Base-by-base conservation (phyloP, 1,140 invertebrate species). In the Plodia interpunctella region DNA sequence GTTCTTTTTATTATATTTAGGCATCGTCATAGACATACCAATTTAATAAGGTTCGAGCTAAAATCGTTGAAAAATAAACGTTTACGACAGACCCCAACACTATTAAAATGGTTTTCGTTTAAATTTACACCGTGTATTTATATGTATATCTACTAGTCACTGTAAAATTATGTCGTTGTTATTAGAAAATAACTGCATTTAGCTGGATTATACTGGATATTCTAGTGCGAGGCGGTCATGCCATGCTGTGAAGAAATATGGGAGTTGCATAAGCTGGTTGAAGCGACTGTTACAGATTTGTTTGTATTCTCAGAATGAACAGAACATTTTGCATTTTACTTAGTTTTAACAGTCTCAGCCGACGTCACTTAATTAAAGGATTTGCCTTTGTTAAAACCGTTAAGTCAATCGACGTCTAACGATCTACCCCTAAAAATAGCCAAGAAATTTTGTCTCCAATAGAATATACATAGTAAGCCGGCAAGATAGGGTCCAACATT, bases 151-250 rank as follows among this genome's bases (percentile, higher is more conserved):
- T 13, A 13, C 32, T 9, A 11, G n/a, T n/a, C n/a, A 35, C 25
- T 60, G 66, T 59, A 59, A 62, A 68, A 73, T 73, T 69, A 70
- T 65, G 66, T 32, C 38, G 54, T 65, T 60, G 70, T 65, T 70
- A 60, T 72, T 70, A 66, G 52, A 68, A 73, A 71, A 66, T 60
- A 81, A 76, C 76, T 72, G 65, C 73, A 70, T 70, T 62, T 56
- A 76, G 76, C 75, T 72, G 59, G 75, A 44, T 44, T 15, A 44
- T 44, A 44, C 38, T 44, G 38, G 38, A 44, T 44, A 44, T 44
- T 44, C 13, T 44, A 44, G 38, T 44, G 1, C 38, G 38, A 44
- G 38, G 38, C 38, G n/a, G 35, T 17, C 9, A 44, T 76, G 60
- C 51, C 49, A 59, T 73, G 67, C 55, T 63, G 56, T 68, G 60